Base-by-base conservation (phyloP, 2,797 vertebrate species). In the Sebastes reedi region DNA sequence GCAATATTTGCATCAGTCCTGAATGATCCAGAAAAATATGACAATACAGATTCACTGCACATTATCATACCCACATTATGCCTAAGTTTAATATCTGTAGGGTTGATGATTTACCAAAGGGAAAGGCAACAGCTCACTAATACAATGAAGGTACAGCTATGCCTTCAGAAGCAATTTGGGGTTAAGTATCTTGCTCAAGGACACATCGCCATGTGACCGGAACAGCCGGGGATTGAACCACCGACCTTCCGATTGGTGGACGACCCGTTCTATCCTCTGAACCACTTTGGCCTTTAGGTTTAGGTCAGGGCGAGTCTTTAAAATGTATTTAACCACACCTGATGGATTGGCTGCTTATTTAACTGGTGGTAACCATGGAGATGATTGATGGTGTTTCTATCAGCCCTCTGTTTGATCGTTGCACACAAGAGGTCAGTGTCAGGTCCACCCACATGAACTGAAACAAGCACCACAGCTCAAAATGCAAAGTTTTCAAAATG, bases 281-380 rank as follows among this genome's bases (percentile, higher is more conserved):
- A 13, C 39, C 12, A 32, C 58, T 50, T 18, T 24, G 24, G n/a
- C 34, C 24, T 13, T 30, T 22, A 14, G 16, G 18, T 70, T 25
- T 50, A 5, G 22, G 50, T 50, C 46, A 50, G 70, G 3, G 16
- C 6, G 13, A 72, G 54, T 67, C 39, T 52, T 9, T 46, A 8
- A 39, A 60, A 22, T 30, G 13, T 25, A 5, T 58, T 27, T 22
- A 72, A 79, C 25, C n/a, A 10, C 20, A 67, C 54, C 9, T 67
- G 39, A 60, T 72, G 62, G n/a, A 67, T 67, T 60, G 36, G 42
- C 54, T 39, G 54, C 54, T 24, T 32, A 32, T 29, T 36, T 22
- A 71, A 56, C 8, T 46, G 27, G 1, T 30, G 52, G 76, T 71
- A 42, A 78, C 68, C 67, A 78, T 46, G 76, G 60, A 59, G 60